phyloP scores from a whole-genome alignment of 2,113 vertebrate species.

The Alexandromys fortis region DNA sequence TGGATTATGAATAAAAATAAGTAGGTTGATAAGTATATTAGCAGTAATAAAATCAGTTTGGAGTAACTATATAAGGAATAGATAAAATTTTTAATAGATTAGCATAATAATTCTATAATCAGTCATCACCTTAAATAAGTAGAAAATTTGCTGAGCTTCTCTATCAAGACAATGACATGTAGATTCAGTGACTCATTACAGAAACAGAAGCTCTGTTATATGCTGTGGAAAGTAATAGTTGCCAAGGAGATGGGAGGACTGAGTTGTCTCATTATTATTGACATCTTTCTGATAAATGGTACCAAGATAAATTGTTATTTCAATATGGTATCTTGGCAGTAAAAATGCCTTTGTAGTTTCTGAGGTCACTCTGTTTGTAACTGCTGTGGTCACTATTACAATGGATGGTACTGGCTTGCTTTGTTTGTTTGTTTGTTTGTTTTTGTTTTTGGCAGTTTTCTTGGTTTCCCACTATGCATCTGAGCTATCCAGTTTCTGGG shows the following conservation, averaged over 20 bases:
- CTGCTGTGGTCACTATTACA: neutral
- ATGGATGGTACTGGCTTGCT: too few relatives aligned
- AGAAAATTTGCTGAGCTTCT: neutral
- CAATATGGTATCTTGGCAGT: neutral
- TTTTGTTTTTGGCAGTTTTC: too few relatives aligned
- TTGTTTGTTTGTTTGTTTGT: too few relatives aligned
- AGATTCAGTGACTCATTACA: fast-evolving
- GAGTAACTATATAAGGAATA: neutral
- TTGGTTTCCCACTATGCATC: too few relatives aligned
- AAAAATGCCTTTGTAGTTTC: neutral
- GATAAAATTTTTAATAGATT: neutral
- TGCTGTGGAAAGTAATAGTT: neutral
- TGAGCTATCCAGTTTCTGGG: too few relatives aligned
- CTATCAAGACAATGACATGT: neutral
- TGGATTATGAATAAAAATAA: too few relatives aligned
- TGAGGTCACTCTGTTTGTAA: neutral
- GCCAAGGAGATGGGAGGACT: neutral
- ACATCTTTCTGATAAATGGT: too few relatives aligned
- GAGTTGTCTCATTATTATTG: neutral
- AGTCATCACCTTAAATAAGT: neutral
- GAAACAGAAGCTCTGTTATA: neutral
- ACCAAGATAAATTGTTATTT: neutral
- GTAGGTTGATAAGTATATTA: too few relatives aligned
- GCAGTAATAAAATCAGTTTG: neutral
- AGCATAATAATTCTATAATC: neutral